Evolutionary conservation across 2,797 vertebrate species (phyloP), one percentile per base, ranked within the genome.

Genomic region (Chelmon rostratus): DNA sequence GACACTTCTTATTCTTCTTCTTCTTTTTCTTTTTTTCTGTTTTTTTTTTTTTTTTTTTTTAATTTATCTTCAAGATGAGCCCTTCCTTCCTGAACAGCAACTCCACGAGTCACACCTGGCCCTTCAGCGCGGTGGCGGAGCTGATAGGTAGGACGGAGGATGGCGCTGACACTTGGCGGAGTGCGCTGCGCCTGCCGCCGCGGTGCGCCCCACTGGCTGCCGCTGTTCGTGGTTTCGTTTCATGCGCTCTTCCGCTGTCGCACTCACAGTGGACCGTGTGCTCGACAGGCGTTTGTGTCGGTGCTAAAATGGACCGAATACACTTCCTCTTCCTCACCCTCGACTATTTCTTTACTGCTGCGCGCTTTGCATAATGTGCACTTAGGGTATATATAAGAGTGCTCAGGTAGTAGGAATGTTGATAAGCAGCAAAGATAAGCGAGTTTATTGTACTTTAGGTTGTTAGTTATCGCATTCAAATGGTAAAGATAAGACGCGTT

Each of bases 61-160:
- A 13, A 25, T 73, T 76, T 49, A 42, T 64, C 7, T 64, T 85
- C 44, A 64, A 96, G 96, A 96, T 96, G 94, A 96, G 95, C 68
- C 96, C 96, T 52, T 91, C 94, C 80, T 96, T 94, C 86, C 93
- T 96, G 80, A 93, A 94, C 91, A 96, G 95, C 88, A 96, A 96
- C 94, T 96, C 95, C 46, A 95, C 94, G n/a, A 96, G 95, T 91
- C 95, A 95, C 57, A 95, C 94, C 65, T 95, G 96, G 94, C 96
- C 96, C 31, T 96, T 96, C 94, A 95, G 96, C 88, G 96, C 96
- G 3, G 92, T 96, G 84, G 96, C 96, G 6, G 95, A 97, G 86
- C 80, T 96, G 58, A 92, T 96, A 92, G 95, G 96, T 96, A 81
- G 7, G 80, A 12, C 31, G 18, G 18, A 49, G 21, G 21, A 8